Percentiles rank a stretch among this genome's conserved stretches.
Evolutionary conservation across 1,140 invertebrate genomes (phyloP).

Genomic region (Drosophila gunungcola): DNA sequence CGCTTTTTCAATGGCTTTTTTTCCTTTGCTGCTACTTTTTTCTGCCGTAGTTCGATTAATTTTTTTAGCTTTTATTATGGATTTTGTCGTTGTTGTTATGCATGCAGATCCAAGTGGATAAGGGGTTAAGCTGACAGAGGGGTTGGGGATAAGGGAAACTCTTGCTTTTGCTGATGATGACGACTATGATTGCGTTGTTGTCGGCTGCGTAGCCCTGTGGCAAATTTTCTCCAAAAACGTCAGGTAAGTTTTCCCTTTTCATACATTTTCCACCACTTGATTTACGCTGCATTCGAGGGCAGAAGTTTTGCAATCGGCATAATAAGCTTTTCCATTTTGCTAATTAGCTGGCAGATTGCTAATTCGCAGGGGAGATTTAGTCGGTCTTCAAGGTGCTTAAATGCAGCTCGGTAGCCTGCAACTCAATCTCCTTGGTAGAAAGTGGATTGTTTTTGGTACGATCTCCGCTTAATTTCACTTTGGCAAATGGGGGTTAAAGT

Average conservation of each 20-base stretch:
- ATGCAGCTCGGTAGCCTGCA: slow-evolving; percentile 8
- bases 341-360: slow-evolving; percentile 39
- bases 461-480: slow-evolving; percentile 33
- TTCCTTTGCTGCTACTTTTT: slow-evolving; percentile 29
- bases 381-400: neutral
- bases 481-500: slow-evolving; percentile 18
- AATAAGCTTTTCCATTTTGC: slow-evolving; percentile 44
- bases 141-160: neutral
- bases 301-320: slow-evolving; percentile 42
- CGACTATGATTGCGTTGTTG: slow-evolving; percentile 36
- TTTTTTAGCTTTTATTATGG: slow-evolving; percentile 54
- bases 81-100: slow-evolving; percentile 52
- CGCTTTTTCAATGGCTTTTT: slow-evolving; percentile 26
- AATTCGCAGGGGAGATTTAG: neutral
- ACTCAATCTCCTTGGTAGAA: slow-evolving; percentile 11
- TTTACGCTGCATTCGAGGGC: slow-evolving; percentile 21
- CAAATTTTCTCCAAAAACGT: slow-evolving; percentile 8
- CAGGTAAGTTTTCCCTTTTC: slow-evolving; percentile 17
- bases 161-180: slow-evolving; percentile 39
- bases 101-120: slow-evolving; percentile 39
- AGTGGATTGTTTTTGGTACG: slow-evolving; percentile 2
- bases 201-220: slow-evolving; percentile 6
- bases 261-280: slow-evolving; percentile 28
- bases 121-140: slow-evolving; percentile 7
- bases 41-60: slow-evolving; percentile 43